Conservation (phyloP, 1,140 invertebrate genomes). For the Pteromalus puparum region DNA sequence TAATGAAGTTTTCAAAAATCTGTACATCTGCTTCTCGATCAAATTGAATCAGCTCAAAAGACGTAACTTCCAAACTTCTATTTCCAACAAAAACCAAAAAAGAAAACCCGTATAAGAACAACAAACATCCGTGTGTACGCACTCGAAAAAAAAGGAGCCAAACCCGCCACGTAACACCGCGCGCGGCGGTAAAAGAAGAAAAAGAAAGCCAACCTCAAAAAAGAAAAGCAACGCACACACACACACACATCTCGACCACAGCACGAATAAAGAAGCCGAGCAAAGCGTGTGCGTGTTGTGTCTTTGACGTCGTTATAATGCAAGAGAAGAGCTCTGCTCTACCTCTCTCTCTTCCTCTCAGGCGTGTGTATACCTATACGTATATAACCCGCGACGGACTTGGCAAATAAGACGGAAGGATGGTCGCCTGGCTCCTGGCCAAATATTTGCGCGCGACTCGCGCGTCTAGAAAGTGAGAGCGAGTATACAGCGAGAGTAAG, state of each 20-base stretch:
- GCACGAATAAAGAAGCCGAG: constrained; percentile 24
- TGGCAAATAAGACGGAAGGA: constrained; percentile 47
- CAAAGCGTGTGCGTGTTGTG: constrained; percentile 2
- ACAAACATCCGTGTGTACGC: neutral
- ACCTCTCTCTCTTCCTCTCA: neutral
- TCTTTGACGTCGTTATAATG: constrained; percentile 43
- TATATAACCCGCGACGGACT: neutral
- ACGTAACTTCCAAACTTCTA: neutral
- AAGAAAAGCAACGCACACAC: constrained; percentile 11
- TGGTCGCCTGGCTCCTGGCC: constrained; percentile 29
- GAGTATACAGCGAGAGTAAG: neutral
- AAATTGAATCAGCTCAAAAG: too few relatives aligned
- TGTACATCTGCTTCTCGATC: too few relatives aligned
- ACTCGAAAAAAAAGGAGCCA: neutral
- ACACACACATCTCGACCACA: neutral
- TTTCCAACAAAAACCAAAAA: neutral
- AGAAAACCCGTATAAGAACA: neutral
- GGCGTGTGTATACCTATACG: neutral
- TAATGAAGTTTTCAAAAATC: too few relatives aligned
- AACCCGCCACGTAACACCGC: neutral
- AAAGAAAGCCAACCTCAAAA: neutral
- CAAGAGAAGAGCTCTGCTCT: constrained; percentile 26
- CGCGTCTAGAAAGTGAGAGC: constrained; percentile 11
- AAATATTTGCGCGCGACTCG: constrained; percentile 34
- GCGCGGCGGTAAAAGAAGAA: neutral